phyloP scores from a whole-genome alignment of 2,888 invertebrate genomes.

The Xestobium rufovillosum region DNA sequence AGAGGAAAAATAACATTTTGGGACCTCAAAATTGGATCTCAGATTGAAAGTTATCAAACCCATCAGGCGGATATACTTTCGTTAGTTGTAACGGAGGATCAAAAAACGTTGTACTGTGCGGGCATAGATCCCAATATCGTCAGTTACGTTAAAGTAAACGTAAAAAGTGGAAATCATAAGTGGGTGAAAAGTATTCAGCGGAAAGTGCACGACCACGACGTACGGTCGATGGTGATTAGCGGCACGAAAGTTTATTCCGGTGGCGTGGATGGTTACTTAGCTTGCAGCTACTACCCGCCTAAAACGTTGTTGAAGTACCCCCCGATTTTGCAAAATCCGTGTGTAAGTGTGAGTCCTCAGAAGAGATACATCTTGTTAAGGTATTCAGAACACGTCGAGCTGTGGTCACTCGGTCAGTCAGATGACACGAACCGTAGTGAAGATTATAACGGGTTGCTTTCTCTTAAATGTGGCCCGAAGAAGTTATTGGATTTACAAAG shows the following conservation, averaged over 20 bases:
- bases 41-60: constrained; percentile 69
- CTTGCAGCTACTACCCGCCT: constrained; percentile 62
- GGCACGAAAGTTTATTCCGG: constrained; percentile 67
- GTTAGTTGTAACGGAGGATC: constrained; percentile 62
- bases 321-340: constrained; percentile 58
- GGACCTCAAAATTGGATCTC: constrained; percentile 74
- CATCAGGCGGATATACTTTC: constrained; percentile 77
- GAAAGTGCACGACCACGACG: constrained; percentile 80
- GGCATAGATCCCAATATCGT: constrained; percentile 78
- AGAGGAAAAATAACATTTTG: constrained; percentile 79
- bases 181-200: constrained; percentile 81
- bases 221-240: constrained; percentile 57
- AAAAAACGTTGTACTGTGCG: constrained; percentile 64
- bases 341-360: constrained; percentile 48
- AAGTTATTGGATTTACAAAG: constrained; percentile 64
- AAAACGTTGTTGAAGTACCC: constrained; percentile 63
- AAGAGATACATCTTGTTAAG: constrained; percentile 53
- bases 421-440: constrained; percentile 33
- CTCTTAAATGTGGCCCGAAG: constrained; percentile 49
- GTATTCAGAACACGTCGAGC: constrained; percentile 48
- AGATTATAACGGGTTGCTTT: constrained; percentile 35
- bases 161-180: constrained; percentile 49
- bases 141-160: constrained; percentile 60
- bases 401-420: constrained; percentile 54
- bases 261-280: constrained; percentile 73